Evolutionary conservation across 2,113 vertebrate species (phyloP).

Genomic region (Equus quagga): DNA sequence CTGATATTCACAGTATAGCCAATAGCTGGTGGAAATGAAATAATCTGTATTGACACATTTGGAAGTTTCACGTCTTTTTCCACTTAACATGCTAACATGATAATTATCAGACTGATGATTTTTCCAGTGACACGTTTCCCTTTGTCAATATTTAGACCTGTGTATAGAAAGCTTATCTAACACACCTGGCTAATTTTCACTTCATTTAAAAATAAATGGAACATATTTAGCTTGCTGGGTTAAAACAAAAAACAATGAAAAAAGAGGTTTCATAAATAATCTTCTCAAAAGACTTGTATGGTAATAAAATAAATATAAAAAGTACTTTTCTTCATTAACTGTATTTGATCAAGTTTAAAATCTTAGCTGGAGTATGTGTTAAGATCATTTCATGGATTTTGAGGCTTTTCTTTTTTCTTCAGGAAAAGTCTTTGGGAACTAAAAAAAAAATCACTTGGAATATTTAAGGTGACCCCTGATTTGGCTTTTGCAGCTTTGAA

Average conservation of each 20-base stretch:
- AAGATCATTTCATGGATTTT: slow-evolving; percentile 38
- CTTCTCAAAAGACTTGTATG: slow-evolving; percentile 81
- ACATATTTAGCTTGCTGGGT: slow-evolving; percentile 87
- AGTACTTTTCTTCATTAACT: slow-evolving; percentile 73
- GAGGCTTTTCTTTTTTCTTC: neutral
- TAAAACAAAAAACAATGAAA: slow-evolving; percentile 85
- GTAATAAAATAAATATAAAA: slow-evolving; percentile 76
- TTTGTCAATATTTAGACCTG: slow-evolving; percentile 93
- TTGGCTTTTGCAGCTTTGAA: slow-evolving; percentile 39
- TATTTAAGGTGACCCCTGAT: neutral
- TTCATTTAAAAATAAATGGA: slow-evolving; percentile 92
- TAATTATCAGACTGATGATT: slow-evolving; percentile 92
- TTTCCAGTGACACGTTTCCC: slow-evolving; percentile 89
- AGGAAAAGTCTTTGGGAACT: slow-evolving; percentile 17
- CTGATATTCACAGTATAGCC: slow-evolving; percentile 88
- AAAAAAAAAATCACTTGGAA: neutral
- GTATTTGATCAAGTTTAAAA: slow-evolving; percentile 72
- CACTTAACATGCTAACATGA: slow-evolving; percentile 91
- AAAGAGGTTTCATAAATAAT: slow-evolving; percentile 83
- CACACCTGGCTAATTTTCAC: slow-evolving; percentile 92
- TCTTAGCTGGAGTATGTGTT: neutral
- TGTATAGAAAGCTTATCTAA: slow-evolving; percentile 91
- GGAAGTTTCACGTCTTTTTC: slow-evolving; percentile 90
- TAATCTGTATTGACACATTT: slow-evolving; percentile 92
- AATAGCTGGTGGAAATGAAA: slow-evolving; percentile 90